Percentiles rank a stretch among this genome's conserved stretches.
Evolutionary conservation across 2,113 vertebrate genomes (phyloP).

Genomic region (Hirundichthys speculiger): DNA sequence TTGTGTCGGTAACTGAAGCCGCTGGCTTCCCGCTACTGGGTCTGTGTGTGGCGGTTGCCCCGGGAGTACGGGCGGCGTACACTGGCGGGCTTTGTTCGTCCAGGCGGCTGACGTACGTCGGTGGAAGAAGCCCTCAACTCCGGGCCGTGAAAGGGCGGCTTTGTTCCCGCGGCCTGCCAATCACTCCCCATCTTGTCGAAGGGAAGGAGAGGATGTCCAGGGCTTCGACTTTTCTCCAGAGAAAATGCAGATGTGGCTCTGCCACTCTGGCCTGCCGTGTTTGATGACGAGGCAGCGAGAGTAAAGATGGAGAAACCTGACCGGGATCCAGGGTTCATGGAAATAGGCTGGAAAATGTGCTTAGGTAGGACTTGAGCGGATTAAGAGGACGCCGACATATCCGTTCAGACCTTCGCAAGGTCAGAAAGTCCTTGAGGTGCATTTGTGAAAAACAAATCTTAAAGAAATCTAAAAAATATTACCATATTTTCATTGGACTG

Average conservation of each 20-base stretch:
- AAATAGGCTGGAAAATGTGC: not conserved
- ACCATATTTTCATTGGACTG: too few species aligned
- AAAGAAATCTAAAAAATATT: too few species aligned
- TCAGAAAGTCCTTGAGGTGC: slow-evolving; percentile 3
- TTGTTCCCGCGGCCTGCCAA: slow-evolving; percentile 61
- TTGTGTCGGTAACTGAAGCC: slow-evolving; percentile 78
- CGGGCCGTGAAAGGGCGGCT: slow-evolving; percentile 72
- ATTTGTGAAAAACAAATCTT: too few species aligned
- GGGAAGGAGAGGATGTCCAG: slow-evolving; percentile 45
- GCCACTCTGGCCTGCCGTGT: slow-evolving; percentile 17
- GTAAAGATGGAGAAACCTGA: not conserved
- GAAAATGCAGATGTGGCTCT: slow-evolving; percentile 42
- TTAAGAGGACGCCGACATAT: not conserved
- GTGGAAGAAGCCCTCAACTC: slow-evolving; percentile 76
- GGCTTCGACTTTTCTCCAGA: slow-evolving; percentile 32
- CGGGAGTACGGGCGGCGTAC: slow-evolving; percentile 71
- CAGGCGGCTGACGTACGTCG: slow-evolving; percentile 73
- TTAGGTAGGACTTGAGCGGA: not conserved
- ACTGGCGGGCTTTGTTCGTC: slow-evolving; percentile 73
- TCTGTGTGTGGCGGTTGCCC: slow-evolving; percentile 73
- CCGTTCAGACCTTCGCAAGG: not conserved
- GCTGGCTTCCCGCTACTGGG: slow-evolving; percentile 76
- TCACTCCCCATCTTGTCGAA: slow-evolving; percentile 49
- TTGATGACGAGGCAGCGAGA: slow-evolving; percentile 21
- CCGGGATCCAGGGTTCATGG: not conserved